Percentiles rank a stretch among this genome's conserved stretches.
phyloP scores from a whole-genome alignment of 2,888 invertebrate species.

The Caenorhabditis sinica region DNA sequence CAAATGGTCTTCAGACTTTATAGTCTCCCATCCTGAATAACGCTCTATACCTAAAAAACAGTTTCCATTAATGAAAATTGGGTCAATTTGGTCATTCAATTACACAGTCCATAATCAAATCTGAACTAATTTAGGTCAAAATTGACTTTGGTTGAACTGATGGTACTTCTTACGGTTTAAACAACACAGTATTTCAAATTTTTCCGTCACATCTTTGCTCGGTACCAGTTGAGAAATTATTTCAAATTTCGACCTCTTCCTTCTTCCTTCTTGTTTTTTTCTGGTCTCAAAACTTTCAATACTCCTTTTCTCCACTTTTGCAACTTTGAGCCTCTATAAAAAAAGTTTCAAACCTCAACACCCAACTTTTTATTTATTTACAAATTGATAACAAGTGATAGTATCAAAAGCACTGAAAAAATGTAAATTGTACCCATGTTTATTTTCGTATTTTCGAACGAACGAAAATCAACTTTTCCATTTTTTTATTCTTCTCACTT shows the following conservation, averaged over 20 bases:
- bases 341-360: conserved; percentile 6
- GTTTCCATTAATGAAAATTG: background rate
- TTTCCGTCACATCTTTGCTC: background rate
- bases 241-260: too few relatives aligned
- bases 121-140: conserved; percentile 9
- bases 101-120: background rate
- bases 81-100: conserved; percentile 19
- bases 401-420: background rate
- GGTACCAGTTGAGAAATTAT: too few relatives aligned
- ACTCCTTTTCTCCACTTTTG: background rate
- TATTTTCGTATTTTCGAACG: conserved; percentile 19
- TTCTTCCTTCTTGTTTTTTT: background rate
- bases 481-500: conserved; percentile 4
- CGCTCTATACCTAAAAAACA: background rate
- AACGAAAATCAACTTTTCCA: conserved; percentile 1
- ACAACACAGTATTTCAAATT: background rate
- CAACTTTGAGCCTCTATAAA: background rate
- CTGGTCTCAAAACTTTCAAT: background rate
- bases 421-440: conserved; percentile 37
- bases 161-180: background rate
- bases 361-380: background rate
- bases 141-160: too few relatives aligned
- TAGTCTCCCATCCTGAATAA: background rate
- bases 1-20: background rate
- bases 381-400: conserved; percentile 26